Base-by-base conservation (phyloP, 2,113 vertebrate genomes). In the Pica pica region DNA sequence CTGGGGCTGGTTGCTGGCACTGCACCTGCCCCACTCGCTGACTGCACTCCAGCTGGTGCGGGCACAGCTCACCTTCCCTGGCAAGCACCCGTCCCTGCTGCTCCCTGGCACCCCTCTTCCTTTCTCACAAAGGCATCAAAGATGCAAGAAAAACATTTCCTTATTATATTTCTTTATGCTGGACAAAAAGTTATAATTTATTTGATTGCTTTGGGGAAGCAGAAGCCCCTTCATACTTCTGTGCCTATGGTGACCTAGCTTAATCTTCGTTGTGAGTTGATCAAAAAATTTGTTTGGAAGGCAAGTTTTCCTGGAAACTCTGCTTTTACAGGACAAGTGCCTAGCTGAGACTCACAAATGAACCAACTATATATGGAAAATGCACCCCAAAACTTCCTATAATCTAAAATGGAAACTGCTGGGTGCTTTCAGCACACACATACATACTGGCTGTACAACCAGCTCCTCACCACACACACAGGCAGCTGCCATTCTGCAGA, bases 21-120 rank as follows among this genome's bases (percentile, higher is more conserved):
- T 4, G 31, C 0, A 0, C 37, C 77, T 18, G 60, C 52, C 56
- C 60, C 5, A 21, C 52, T 50, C 1, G 0, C 57, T 6, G 2
- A 2, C 63, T 3, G 44, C 0, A 0, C n/a, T 9, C 23, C 64
- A 6, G 27, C 17, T 1, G 1, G 4, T 1, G 10, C 0, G 0
- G 84, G 47, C 67, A 71, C 71, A 42, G 67, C 49, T 73, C 20
- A 1, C 6, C 39, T 31, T 13, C 22, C n/a, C 0, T 0, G 0
- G 27, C 3, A 0, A 59, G 37, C 5, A 3, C 27, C 50, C 4
- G 3, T 35, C 10, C 55, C 74, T 78, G 57, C 56, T 76, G 71
- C 27, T 37, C 26, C 49, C 49, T 21, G 44, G 14, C 56, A 83
- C 6, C 9, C 18, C 31, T 27, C 15, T 21, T 39, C 27, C 31